Evolutionary conservation across 2,797 vertebrate species (phyloP).

Genomic region (Microctenopoma stevenorrisi): DNA sequence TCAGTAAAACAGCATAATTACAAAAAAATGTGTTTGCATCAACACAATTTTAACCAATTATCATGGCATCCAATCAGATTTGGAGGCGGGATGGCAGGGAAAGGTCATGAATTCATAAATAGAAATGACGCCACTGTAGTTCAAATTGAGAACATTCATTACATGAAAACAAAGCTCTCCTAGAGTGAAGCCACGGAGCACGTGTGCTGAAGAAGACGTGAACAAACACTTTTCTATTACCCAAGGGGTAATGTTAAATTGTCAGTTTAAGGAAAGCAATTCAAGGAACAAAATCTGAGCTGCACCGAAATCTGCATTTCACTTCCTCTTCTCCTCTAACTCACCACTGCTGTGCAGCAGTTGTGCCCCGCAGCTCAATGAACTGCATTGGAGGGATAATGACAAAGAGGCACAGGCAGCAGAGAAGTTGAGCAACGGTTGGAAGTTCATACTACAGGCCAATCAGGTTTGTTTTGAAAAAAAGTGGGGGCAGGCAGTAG

Average conservation of each 20-base stretch:
- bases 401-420: slow-evolving; percentile 46
- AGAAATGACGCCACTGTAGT: slow-evolving; percentile 14
- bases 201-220: slow-evolving; percentile 10
- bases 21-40: background rate
- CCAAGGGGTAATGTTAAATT: slow-evolving; percentile 4
- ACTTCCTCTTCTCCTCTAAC: slow-evolving; percentile 5
- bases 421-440: slow-evolving; percentile 68
- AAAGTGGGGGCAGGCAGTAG: slow-evolving; percentile 47
- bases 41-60: background rate
- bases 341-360: slow-evolving; percentile 44
- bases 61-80: background rate
- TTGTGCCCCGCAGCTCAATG: slow-evolving; percentile 65
- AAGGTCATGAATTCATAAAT: slow-evolving; percentile 8
- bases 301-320: slow-evolving; percentile 4
- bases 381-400: slow-evolving; percentile 33
- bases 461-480: slow-evolving; percentile 76
- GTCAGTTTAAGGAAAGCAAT: background rate
- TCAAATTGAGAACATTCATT: slow-evolving; percentile 34
- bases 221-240: slow-evolving; percentile 21
- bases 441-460: slow-evolving; percentile 53
- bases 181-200: slow-evolving; percentile 18
- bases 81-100: background rate
- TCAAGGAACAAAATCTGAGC: slow-evolving; percentile 37
- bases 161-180: slow-evolving; percentile 35
- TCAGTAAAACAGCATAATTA: slow-evolving; percentile 1